A percentile compares a stretch with the other conserved stretches of the same genome.
Evolutionary conservation across 1,140 invertebrate species (phyloP).

Genomic region (Agraylea sexmaculata): DNA sequence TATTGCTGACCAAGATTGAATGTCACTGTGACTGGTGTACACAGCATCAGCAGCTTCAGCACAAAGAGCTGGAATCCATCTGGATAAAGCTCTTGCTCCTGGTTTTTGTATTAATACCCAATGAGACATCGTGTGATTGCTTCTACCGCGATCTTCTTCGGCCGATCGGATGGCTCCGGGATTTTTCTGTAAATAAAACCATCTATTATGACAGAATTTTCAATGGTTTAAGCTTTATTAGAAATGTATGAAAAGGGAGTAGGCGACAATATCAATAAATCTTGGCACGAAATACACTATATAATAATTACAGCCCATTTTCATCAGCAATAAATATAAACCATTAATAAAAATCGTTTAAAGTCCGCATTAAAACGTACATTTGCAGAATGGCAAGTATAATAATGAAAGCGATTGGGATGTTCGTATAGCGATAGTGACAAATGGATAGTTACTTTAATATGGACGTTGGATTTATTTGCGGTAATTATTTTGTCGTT

Average conservation of each 20-base stretch:
- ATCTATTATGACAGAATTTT: slow-evolving; percentile 3
- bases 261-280: too few species aligned
- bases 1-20: slow-evolving; percentile 61
- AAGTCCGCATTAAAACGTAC: slow-evolving; percentile 1
- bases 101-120: slow-evolving; percentile 51
- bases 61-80: slow-evolving; percentile 62
- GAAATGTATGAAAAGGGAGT: too few species aligned
- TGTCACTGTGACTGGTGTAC: slow-evolving; percentile 65
- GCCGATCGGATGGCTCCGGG: slow-evolving; percentile 69
- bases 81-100: slow-evolving; percentile 57
- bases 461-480: slow-evolving; percentile 19
- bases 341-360: slow-evolving; percentile 2
- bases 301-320: slow-evolving; percentile 1
- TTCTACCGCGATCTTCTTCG: slow-evolving; percentile 75
- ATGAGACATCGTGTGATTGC: slow-evolving; percentile 71
- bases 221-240: too few species aligned
- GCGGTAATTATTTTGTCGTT: slow-evolving; percentile 22
- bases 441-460: too few species aligned
- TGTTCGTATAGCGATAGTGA: too few species aligned
- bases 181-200: slow-evolving; percentile 53
- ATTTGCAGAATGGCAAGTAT: too few species aligned
- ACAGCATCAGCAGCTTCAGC: slow-evolving; percentile 62
- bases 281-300: neutral
- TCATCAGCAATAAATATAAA: slow-evolving; percentile 1
- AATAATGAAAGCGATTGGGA: too few species aligned